Evolutionary conservation across 2,113 vertebrate genomes (phyloP), one percentile per base, ranked within the genome.

Genomic region (Ciconia stormi): DNA sequence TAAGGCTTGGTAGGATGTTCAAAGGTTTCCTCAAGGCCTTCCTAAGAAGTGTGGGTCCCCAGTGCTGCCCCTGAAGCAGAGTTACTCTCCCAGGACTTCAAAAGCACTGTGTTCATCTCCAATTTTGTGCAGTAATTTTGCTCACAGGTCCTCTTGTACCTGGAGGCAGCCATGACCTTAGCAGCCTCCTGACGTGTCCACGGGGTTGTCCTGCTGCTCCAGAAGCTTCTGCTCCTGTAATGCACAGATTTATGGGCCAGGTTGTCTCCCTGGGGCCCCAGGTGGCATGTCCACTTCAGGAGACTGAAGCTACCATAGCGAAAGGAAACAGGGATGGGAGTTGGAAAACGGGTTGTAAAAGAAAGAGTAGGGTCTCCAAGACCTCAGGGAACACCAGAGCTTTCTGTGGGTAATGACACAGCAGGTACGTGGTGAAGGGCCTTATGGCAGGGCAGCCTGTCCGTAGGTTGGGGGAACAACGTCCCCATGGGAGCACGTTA

Each of bases 401-500:
- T 93, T 74, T 44, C 89, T 12, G 1, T 22, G 19, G 34, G 34
- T 71, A 47, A 22, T 1, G 15, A 1, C 47, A 20, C 11, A 6
- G 59, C 21, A 53, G 46, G 42, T 49, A 47, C 6, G 1, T 1
- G 4, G 11, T 46, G 22, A 38, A 62, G 56, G 21, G 5, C 11
- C 19, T 66, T 71, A 9, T 8, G 34, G 11, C 38, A 63, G 23
- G 22, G 18, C 73, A 79, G 11, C 49, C 55, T 66, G 18, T n/a
- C 53, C 2, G 0, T 26, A 40, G 47, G 5, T 6, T 49, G 19
- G 18, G 32, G 27, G 9, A 93, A 27, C 2, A 2, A 4, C 77
- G 47, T 74, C 38, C 36, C 69, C 19, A 2, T 21, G 56, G n/a
- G 29, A 82, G 7, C 53, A 65, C 0, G 0, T 82, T 40, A 30